Evolutionary conservation across 2,888 invertebrate species (phyloP), one percentile per base, ranked within the genome.

Genomic region (Cyrtodaria siliqua): DNA sequence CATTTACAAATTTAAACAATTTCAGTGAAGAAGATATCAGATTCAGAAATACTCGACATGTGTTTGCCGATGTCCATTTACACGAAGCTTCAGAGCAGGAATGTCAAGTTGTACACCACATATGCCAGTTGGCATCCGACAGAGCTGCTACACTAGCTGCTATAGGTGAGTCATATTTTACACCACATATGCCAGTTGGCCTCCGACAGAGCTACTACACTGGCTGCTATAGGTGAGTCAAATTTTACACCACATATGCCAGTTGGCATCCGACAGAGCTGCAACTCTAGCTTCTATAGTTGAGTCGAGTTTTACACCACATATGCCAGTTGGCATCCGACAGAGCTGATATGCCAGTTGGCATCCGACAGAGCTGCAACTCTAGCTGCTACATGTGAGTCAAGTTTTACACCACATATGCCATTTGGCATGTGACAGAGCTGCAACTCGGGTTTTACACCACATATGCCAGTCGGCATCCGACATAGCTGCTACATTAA

Each of bases 121-220:
- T 99, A 73, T 99, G 99, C 93, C 97, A 97, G 90, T 95, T 97
- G 82, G 96, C 99, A 23, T 98, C 98, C 50, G 95, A 96, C 86
- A 95, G 99, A 86, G 98, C 99, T 1, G 99, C 99, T 1, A 96
- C 97, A 94, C 94, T 99, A 38, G 97, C 97, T 16, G 97, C 98
- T 80, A n/a, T 78, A 57, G 81, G 81, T 74, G 71, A 20, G 71
- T 68, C 40, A 23, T 20, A 26, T 49, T n/a, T n/a, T 99, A 16
- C 95, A 98, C 70, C 96, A 97, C 93, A 96, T 99, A 73, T 99
- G 99, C 93, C 97, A 97, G 90, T 95, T 97, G 82, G 96, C 99
- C 23, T 98, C 98, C 50, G 95, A 96, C 86, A 95, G 99, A 86
- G 98, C 99, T 1, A 99, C 99, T 1, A 96, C 97, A 94, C 94